phyloP scores from a whole-genome alignment of 2,113 vertebrate species.

The Cisticola juncidis region DNA sequence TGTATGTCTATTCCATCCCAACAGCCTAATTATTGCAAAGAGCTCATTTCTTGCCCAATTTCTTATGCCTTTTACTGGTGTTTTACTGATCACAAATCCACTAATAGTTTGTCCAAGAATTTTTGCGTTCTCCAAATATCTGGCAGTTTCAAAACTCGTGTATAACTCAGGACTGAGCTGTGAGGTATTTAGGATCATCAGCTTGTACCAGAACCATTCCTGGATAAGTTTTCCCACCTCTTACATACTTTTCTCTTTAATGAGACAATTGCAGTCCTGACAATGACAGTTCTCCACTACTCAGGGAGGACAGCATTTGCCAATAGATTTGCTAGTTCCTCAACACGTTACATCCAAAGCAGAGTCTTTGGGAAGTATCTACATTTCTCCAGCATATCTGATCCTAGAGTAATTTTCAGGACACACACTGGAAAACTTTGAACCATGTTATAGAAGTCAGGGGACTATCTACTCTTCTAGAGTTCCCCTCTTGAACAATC shows the following conservation, averaged over 20 bases:
- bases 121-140: background rate
- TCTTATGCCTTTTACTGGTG: background rate
- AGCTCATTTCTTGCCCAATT: background rate
- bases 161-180: background rate
- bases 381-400: background rate
- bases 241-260: background rate
- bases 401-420: background rate
- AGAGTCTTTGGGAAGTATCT: background rate
- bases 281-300: background rate
- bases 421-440: background rate
- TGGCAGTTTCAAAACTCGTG: background rate
- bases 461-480: background rate
- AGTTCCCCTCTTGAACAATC: background rate
- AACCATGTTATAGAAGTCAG: background rate
- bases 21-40: background rate
- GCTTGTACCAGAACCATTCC: background rate
- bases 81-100: background rate
- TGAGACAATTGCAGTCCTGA: background rate
- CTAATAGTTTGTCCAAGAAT: background rate
- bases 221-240: background rate
- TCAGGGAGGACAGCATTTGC: background rate
- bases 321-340: background rate
- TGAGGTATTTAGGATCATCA: background rate
- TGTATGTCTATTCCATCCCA: background rate
- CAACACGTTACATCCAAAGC: fast-evolving